A percentile compares a stretch with the other conserved stretches of the same genome.
Evolutionary conservation across 2,113 vertebrate genomes (phyloP).

Genomic region (Helogale parvula): DNA sequence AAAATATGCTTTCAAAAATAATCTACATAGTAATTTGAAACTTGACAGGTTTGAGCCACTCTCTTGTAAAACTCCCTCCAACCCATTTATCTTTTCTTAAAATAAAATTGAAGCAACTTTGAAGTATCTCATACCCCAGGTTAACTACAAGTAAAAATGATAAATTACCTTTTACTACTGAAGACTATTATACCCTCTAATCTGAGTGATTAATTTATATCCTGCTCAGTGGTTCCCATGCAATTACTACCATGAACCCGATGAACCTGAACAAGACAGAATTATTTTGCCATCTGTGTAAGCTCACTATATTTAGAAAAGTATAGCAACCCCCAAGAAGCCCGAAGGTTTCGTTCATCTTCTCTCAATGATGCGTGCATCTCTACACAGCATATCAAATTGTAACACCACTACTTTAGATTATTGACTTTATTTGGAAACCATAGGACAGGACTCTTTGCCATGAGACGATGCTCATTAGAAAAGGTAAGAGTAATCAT

Average conservation of each 20-base stretch:
- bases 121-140: conserved; percentile 3
- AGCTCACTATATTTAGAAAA: conserved; percentile 69
- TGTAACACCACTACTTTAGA: not conserved
- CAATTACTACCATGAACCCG: conserved; percentile 57
- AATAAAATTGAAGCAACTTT: conserved; percentile 8
- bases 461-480: not conserved
- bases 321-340: conserved; percentile 49
- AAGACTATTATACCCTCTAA: not conserved
- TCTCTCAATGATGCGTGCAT: not conserved
- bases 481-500: not conserved
- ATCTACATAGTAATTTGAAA: conserved; percentile 51
- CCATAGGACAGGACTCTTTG: not conserved
- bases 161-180: conserved; percentile 54
- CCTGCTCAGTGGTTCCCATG: conserved; percentile 61
- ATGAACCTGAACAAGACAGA: conserved; percentile 58
- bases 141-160: conserved; percentile 63
- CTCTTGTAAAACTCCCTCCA: conserved; percentile 44
- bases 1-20: conserved; percentile 46
- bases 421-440: not conserved
- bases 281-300: conserved; percentile 55
- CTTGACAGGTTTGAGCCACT: not conserved
- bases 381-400: not conserved
- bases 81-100: not conserved
- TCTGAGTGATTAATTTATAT: conserved; percentile 68
- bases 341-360: conserved; percentile 51